These are phyloP conservation scores for Ctenopoma multispine DNA, from an alignment of 2,797 vertebrate genomes.

Conservation along the genomic window DNA sequence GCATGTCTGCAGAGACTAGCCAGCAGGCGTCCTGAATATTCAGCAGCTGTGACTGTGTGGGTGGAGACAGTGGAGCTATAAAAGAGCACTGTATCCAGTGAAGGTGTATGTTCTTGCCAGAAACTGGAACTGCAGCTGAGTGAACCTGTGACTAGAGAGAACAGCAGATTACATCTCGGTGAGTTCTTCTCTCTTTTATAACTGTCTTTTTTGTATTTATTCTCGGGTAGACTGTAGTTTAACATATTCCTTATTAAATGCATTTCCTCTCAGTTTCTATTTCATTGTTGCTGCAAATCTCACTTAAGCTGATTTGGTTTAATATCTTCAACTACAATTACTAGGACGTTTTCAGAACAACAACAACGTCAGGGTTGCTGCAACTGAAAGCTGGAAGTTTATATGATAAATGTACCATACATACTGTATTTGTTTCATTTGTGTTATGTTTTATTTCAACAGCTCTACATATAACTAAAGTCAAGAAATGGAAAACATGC, in stretches of 20 bases:
- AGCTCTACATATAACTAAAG: neutral
- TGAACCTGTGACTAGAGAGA: neutral
- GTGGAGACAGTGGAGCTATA: constrained; percentile 51
- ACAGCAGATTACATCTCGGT: constrained; percentile 16
- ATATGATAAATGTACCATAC: neutral
- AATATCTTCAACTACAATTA: neutral
- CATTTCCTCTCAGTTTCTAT: neutral
- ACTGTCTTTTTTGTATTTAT: neutral
- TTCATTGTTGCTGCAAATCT: too few species aligned
- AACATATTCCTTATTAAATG: neutral
- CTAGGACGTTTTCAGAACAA: neutral
- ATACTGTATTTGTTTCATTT: neutral
- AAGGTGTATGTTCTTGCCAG: constrained; percentile 4
- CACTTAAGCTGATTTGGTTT: neutral
- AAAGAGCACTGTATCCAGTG: constrained; percentile 14
- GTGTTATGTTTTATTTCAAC: neutral
- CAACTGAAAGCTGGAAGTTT: neutral
- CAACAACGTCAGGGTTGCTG: too few species aligned
- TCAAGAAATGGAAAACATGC: constrained; percentile 82
- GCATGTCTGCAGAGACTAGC: neutral
- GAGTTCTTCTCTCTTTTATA: constrained; percentile 18
- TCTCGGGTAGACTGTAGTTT: neutral
- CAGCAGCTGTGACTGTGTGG: constrained; percentile 35
- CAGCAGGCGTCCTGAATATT: constrained; percentile 53
- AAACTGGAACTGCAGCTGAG: constrained; percentile 5